Evolutionary conservation across 2,113 vertebrate species (phyloP), one percentile per base, ranked within the genome.

Genomic region (Albula glossodonta): DNA sequence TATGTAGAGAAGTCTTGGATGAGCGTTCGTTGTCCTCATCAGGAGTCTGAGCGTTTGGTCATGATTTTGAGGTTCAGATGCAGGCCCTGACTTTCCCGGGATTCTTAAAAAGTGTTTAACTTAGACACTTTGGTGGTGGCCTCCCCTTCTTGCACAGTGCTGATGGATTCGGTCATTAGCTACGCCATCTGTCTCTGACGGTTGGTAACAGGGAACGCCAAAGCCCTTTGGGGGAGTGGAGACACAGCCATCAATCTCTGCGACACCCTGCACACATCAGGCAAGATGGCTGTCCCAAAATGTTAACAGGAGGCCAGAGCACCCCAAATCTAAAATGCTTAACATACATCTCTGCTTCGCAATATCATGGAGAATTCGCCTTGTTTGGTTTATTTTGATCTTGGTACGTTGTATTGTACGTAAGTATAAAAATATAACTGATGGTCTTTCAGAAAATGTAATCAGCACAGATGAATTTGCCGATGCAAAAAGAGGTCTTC

Each of bases 101-200:
- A 25, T 66, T 81, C 79, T 78, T 56, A 51, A 86, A 60, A 77
- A 66, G 78, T 80, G 78, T 80, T 85, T 63, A 85, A 31, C 81
- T 82, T 51, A 48, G 52, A 78, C 31, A 41, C 22, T 78, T 22
- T 10, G 1, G 51, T 13, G 74, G 31, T 50, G 78, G 51, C 48
- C 77, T 81, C 82, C 87, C 56, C 49, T 78, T n/a, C n/a, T 82
- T 89, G 83, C 79, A 88, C 88, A 89, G 91, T 91, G 88, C 89
- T 92, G 92, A 93, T 90, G 90, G 89, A 92, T 92, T 85, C 74
- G 83, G 86, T 89, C 89, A 90, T 94, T 93, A 94, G 88, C 83
- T 19, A 56, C 84, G 89, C 94, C 92, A 94, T 93, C 93, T 95
- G 93, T 90, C 89, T 89, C 89, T 90, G 90, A 85, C 83, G 91